A percentile compares a stretch with the other conserved stretches of the same genome.
These are phyloP conservation scores for cattle (Bos taurus) DNA, from an alignment of 2,113 vertebrate species.

Conservation along the genomic window DNA sequence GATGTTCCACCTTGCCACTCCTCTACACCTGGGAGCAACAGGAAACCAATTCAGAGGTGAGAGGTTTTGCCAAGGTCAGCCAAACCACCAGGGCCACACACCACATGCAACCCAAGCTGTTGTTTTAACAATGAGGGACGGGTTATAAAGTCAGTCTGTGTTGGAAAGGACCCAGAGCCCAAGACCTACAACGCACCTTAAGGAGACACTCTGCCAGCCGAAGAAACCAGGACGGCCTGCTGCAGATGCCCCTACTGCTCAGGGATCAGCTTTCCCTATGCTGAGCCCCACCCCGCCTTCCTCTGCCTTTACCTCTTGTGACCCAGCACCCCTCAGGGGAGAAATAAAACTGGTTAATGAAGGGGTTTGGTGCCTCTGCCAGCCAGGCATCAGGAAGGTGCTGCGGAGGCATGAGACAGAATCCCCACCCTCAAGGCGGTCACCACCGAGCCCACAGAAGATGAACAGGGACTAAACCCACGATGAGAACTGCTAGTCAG, in stretches of 20 bases:
- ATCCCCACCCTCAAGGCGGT: not conserved
- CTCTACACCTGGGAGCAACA: not conserved
- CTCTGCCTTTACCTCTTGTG: not conserved
- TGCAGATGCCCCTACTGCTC: too few relatives aligned
- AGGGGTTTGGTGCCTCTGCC: not conserved
- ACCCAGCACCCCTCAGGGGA: not conserved
- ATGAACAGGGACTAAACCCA: not conserved
- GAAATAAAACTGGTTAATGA: not conserved
- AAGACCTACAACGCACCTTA: not conserved
- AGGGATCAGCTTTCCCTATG: not conserved
- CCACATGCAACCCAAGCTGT: not conserved
- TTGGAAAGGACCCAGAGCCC: not conserved
- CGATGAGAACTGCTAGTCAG: not conserved
- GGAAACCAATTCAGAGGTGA: not conserved
- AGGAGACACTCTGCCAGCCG: not conserved
- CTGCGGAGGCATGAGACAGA: fast-evolving
- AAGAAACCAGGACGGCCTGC: not conserved
- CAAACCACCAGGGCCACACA: not conserved
- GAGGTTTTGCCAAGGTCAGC: not conserved
- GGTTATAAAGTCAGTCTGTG: not conserved
- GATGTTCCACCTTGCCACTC: not conserved
- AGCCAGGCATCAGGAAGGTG: not conserved
- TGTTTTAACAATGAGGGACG: not conserved
- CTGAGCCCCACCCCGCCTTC: not conserved
- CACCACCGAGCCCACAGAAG: not conserved